phyloP scores from a whole-genome alignment of 2,797 vertebrate species.

The Liasis olivaceus region DNA sequence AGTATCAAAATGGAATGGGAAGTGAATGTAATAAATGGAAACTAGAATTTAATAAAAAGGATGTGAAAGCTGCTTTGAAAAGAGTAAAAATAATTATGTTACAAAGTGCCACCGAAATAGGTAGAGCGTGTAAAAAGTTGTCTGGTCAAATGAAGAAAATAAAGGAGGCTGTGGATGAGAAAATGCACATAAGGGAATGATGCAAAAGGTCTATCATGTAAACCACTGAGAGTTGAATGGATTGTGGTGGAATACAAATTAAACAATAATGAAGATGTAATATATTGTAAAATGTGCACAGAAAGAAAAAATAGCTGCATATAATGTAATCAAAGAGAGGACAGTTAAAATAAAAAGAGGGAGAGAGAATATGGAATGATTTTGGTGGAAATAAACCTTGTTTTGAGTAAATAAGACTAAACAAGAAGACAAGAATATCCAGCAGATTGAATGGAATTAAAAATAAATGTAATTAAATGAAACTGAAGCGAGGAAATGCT shows the following conservation, averaged over 20 bases:
- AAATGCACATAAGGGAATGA: not conserved
- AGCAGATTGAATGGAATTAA: not conserved
- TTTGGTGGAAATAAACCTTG: not conserved
- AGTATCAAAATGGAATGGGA: not conserved
- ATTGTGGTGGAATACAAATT: too few relatives aligned
- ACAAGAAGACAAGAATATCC: not conserved
- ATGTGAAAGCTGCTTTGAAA: not conserved
- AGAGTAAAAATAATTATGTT: not conserved
- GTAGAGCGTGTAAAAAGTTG: not conserved
- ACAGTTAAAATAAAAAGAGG: not conserved
- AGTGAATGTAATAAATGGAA: not conserved
- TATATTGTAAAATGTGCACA: not conserved
- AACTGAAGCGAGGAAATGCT: too few relatives aligned
- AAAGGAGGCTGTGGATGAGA: not conserved
- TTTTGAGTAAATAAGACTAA: not conserved
- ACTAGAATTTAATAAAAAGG: not conserved
- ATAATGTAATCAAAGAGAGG: not conserved
- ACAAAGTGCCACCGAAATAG: not conserved
- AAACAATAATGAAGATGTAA: not conserved
- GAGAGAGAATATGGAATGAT: not conserved
- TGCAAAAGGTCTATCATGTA: not conserved
- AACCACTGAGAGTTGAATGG: not conserved
- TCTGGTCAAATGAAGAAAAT: not conserved
- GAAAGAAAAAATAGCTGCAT: not conserved
- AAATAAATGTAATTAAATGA: too few relatives aligned